Conservation (phyloP, 2,113 vertebrate genomes). For the Neotoma lepida region DNA sequence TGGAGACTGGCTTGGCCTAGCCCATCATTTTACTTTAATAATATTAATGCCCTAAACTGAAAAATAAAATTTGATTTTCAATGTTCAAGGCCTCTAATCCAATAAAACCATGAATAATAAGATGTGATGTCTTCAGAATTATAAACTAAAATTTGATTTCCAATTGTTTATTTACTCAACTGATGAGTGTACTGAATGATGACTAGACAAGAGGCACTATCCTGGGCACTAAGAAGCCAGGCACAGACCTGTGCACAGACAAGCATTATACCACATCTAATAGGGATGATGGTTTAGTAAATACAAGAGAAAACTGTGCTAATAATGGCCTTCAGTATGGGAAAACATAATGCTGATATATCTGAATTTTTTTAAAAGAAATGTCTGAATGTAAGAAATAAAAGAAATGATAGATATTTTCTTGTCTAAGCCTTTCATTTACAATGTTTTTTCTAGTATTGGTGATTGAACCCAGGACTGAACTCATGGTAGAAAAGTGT, state of each 20-base stretch:
- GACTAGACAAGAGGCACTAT: not conserved
- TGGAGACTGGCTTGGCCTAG: slow-evolving; percentile 48
- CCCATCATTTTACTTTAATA: slow-evolving; percentile 71
- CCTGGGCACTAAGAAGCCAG: not conserved
- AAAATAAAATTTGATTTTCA: slow-evolving; percentile 79
- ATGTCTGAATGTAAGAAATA: not conserved
- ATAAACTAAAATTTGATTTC: slow-evolving; percentile 77
- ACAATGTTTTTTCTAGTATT: not conserved
- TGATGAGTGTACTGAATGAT: slow-evolving; percentile 50
- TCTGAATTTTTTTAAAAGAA: not conserved
- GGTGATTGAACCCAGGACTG: not conserved
- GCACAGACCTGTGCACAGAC: not conserved
- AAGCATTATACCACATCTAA: not conserved
- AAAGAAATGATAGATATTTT: not conserved
- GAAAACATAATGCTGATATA: not conserved
- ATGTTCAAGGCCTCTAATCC: slow-evolving; percentile 75
- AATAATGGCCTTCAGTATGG: not conserved
- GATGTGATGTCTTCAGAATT: slow-evolving; percentile 77
- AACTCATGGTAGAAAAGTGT: not conserved
- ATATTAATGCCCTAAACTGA: slow-evolving; percentile 76
- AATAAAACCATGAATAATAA: slow-evolving; percentile 74
- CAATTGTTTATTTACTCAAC: slow-evolving; percentile 58
- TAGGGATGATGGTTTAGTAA: not conserved
- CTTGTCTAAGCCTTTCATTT: not conserved
- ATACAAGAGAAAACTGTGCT: not conserved